Conservation (phyloP, 2,113 vertebrate genomes). For the Odocoileus virginianus region DNA sequence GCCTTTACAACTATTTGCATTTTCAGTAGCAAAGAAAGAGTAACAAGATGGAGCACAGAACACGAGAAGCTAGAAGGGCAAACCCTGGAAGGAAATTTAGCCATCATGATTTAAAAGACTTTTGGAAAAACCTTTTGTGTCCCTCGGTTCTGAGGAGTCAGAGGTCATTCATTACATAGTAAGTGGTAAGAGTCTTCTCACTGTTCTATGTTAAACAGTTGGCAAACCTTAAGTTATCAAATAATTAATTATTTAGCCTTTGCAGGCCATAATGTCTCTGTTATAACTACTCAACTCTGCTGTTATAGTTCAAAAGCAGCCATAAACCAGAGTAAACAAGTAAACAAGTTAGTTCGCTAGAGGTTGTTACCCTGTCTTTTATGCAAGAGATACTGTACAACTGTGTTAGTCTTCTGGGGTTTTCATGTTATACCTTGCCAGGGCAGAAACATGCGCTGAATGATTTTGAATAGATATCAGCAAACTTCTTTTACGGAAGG, state of each 20-base stretch:
- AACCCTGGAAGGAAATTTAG: neutral
- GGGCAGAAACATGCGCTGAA: neutral
- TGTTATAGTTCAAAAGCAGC: neutral
- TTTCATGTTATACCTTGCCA: neutral
- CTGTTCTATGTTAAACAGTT: neutral
- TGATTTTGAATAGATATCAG: neutral
- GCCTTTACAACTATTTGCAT: neutral
- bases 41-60: neutral
- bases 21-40: neutral
- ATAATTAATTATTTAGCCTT: neutral
- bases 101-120: neutral
- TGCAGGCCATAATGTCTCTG: neutral
- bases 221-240: neutral
- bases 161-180: neutral
- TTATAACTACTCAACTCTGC: neutral
- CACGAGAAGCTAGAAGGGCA: neutral
- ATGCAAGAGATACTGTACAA: neutral
- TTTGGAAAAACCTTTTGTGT: neutral
- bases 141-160: neutral
- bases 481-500: neutral
- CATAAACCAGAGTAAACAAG: neutral
- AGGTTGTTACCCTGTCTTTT: neutral
- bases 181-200: neutral
- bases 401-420: neutral
- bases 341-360: neutral